Base-by-base conservation (phyloP, 1,140 invertebrate species). In the Ctenoplectra terminalis region DNA sequence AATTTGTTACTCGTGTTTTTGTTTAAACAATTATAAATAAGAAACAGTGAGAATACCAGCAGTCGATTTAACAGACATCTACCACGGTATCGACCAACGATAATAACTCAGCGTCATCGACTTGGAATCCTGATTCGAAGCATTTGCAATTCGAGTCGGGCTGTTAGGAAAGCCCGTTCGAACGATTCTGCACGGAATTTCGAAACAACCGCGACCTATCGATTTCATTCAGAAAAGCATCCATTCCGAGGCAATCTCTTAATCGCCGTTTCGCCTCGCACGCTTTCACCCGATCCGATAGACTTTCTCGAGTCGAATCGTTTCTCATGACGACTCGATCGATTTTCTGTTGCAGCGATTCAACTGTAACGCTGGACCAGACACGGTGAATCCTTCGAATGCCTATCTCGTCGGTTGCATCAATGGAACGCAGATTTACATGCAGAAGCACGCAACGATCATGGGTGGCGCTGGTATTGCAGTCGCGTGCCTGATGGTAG, bases 391-490 rank as follows among this genome's bases (percentile, higher is more conserved):
- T 92, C 94, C 87, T 90, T 91, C 94, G 23, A 97, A 96, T 50
- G 95, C 96, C 69, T 96, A 96, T 89, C 94, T 94, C 78, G 94
- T 95, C 29, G 97, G 97, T 29, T 98, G 97, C 90, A 94, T 97
- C 29, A 94, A 95, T 79, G 95, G 95, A 72, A 96, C 96, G 23
- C 95, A 95, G 75, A 93, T 95, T 43, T 97, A 96, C 89, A 95
- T 98, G 84, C 95, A 96, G 78, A 95, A 96, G 81, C 96, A 98
- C 90, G 97, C 97, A 2, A 95, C 96, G 2, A 95, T 97, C 52
- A 95, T 98, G 73, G 98, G 97, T 58, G 96, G 95, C 26, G 95
- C 96, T n/a, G 97, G 97, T 9, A 96, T 98, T 67, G 95, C 96
- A 31, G 96, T 98, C 61, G 97, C 97, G 9, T 95, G 96, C 84